Base-by-base conservation (phyloP, 2,888 invertebrate species). In the Acleris holmiana region DNA sequence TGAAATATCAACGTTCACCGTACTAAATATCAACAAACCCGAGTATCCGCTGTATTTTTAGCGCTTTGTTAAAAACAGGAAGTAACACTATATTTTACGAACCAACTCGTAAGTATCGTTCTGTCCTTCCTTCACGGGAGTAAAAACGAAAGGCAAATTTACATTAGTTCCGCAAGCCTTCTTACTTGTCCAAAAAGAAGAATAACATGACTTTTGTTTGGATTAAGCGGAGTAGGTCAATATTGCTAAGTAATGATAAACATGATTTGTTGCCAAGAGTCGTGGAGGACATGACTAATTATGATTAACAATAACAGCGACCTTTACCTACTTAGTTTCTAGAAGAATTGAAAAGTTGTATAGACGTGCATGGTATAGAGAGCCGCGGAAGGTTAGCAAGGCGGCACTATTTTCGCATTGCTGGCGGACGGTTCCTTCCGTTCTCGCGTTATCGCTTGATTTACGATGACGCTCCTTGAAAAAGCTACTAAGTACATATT, bases 391-490 rank as follows among this genome's bases (percentile, higher is more conserved):
- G 64, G 69, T 71, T 68, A 74, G 74, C 74, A 75, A 66, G 69
- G 69, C 68, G 71, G 69, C 68, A 76, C 73, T 78, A 79, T 79
- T 80, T 78, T 75, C 68, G 74, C 74, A 70, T 73, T 71, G 73
- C 69, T 68, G 74, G 71, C 72, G 75, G 70, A 57, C 75, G 73
- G 73, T 79, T 79, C 77, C 80, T 81, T 78, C 80, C 83, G 74
- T 47, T 68, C 74, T 56, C 64, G 76, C 77, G 79, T 80, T 84
- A 83, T 79, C 78, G 74, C 70, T 73, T 84, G 83, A 86, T 86
- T 85, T 86, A 86, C 80, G 82, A 78, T 68, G 72, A 70, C 70
- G 67, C 81, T 80, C 76, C 76, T 77, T 78, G 79, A 76, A 78
- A 77, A 79, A 41, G 54, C 79, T 70, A 75, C 73, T 67, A 71